Evolutionary conservation across 2,888 invertebrate species (phyloP).

Genomic region (Atrina japonica): DNA sequence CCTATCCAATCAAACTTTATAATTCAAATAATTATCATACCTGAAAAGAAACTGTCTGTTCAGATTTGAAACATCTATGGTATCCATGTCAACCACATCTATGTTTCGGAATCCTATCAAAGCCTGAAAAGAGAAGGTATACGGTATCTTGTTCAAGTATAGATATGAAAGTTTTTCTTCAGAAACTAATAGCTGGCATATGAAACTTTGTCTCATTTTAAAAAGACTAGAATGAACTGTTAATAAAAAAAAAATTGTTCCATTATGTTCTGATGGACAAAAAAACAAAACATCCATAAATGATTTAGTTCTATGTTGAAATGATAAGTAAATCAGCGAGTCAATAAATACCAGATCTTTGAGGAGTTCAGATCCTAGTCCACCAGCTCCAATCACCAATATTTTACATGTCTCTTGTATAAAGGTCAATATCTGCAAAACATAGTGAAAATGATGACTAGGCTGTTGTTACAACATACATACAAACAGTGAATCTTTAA

Average conservation of each 20-base stretch:
- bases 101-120: constrained; percentile 97
- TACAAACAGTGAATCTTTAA: neutral
- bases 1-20: too few relatives aligned
- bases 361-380: constrained; percentile 97
- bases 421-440: constrained; percentile 86
- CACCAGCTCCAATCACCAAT: constrained; percentile 96
- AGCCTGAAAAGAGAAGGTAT: constrained; percentile 78
- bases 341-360: constrained; percentile 91
- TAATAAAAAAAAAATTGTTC: too few relatives aligned
- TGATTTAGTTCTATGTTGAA: too few relatives aligned
- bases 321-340: too few relatives aligned
- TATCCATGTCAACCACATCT: constrained; percentile 99
- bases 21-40: too few relatives aligned
- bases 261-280: too few relatives aligned
- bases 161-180: too few relatives aligned
- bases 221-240: too few relatives aligned
- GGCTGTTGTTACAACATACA: neutral
- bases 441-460: constrained; percentile 40
- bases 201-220: neutral
- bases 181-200: too few relatives aligned
- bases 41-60: constrained; percentile 99
- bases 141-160: neutral
- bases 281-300: too few relatives aligned
- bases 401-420: constrained; percentile 92
- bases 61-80: constrained; percentile 98